Evolutionary conservation across 2,113 vertebrate species (phyloP).

Genomic region (Xenus cinereus): DNA sequence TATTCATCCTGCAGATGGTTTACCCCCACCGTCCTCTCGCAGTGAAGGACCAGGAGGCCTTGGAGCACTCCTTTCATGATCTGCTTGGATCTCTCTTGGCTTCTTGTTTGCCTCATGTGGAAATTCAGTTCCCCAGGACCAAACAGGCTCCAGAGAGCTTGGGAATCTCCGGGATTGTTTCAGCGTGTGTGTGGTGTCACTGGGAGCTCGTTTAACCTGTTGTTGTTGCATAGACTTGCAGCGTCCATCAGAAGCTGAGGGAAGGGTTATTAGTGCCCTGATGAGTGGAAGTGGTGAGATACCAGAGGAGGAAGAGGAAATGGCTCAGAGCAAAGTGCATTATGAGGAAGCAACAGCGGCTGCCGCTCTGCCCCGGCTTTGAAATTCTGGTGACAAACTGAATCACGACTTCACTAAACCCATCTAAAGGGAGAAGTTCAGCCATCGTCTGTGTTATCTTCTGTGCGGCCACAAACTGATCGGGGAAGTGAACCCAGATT

Average conservation of each 20-base stretch:
- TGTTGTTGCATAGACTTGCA: neutral
- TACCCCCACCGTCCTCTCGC: neutral
- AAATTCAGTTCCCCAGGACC: neutral
- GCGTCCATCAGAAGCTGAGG: no score
- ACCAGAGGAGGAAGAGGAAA: neutral
- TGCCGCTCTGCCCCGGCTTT: neutral
- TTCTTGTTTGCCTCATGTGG: accelerated
- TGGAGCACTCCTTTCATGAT: accelerated
- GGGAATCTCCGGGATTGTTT: no score
- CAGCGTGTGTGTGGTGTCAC: accelerated
- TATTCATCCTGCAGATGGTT: neutral
- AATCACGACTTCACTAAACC: neutral
- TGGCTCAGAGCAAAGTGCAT: neutral
- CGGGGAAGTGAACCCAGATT: neutral
- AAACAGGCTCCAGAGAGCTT: neutral
- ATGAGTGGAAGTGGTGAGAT: neutral
- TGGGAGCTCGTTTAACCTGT: neutral
- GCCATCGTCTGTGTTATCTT: neutral
- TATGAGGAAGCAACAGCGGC: neutral
- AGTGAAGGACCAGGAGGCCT: neutral
- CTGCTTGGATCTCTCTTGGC: neutral
- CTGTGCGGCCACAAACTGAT: accelerated
- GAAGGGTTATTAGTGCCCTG: neutral
- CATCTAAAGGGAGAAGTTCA: neutral
- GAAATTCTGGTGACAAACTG: neutral